Conservation (phyloP, 2,888 invertebrate species). For the Diarsia rubi region DNA sequence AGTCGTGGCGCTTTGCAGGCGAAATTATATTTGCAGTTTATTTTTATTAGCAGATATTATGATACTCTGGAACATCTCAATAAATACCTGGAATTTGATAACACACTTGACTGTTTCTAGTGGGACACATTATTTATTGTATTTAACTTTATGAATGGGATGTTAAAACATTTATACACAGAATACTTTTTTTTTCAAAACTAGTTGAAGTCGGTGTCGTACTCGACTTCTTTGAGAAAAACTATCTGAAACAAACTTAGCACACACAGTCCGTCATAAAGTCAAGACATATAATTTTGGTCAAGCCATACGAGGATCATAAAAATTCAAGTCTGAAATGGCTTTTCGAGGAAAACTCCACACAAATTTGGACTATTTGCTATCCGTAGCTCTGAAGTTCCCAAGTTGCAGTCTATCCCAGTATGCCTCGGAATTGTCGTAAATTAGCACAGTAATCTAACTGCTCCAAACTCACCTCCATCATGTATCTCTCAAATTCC, state of each 20-base stretch:
- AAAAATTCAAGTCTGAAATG: neutral
- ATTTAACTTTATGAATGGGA: neutral
- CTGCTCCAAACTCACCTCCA: conserved; percentile 2
- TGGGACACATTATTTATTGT: neutral
- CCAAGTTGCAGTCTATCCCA: neutral
- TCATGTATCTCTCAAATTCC: conserved; percentile 23
- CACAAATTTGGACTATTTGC: neutral
- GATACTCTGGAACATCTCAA: neutral
- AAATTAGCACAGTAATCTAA: conserved; percentile 25
- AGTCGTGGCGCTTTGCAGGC: neutral
- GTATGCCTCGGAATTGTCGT: neutral
- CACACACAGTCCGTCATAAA: neutral
- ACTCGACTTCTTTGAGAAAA: neutral
- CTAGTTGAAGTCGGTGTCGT: neutral
- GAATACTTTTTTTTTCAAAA: neutral
- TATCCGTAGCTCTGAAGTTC: neutral
- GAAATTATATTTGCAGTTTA: neutral
- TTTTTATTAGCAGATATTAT: neutral
- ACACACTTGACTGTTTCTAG: neutral
- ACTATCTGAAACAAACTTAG: neutral
- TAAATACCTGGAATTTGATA: neutral
- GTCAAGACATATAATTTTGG: neutral
- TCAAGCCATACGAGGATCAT: neutral
- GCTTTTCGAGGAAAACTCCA: neutral
- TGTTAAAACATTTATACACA: neutral